Evolutionary conservation across 2,888 invertebrate genomes (phyloP).

Genomic region (Griposia aprilina): DNA sequence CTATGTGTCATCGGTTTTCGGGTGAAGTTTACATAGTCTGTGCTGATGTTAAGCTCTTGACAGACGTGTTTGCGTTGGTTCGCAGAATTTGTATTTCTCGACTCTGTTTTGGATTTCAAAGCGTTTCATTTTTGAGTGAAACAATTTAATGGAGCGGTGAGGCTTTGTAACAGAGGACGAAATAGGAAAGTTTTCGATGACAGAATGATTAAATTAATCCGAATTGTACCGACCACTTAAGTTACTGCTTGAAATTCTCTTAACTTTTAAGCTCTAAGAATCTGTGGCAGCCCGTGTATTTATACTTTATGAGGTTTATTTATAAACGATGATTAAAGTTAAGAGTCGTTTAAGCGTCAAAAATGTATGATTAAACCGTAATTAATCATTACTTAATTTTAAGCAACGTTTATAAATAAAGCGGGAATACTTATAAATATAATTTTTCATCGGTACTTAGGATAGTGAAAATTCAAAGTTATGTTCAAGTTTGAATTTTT

Average conservation of each 20-base stretch:
- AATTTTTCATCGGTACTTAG: not conserved
- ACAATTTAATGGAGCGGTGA: not conserved
- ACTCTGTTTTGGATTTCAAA: conserved; percentile 4
- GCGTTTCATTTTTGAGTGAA: conserved; percentile 9
- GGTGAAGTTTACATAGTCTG: conserved; percentile 19
- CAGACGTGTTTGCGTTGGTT: conserved; percentile 23
- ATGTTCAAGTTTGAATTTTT: not conserved
- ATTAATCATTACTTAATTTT: too few species aligned
- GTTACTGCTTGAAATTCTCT: not conserved
- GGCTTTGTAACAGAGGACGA: not conserved
- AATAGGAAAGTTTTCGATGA: not conserved
- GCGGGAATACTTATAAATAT: not conserved
- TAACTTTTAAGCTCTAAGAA: not conserved
- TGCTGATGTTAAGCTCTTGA: conserved; percentile 10
- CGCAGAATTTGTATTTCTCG: conserved; percentile 24
- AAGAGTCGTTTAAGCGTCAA: too few species aligned
- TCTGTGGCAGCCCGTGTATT: not conserved
- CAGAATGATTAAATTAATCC: conserved; percentile 16
- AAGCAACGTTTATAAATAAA: too few species aligned
- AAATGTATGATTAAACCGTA: too few species aligned
- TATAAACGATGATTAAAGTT: too few species aligned
- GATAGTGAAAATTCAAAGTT: not conserved
- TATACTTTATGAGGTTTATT: not conserved
- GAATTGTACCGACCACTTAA: conserved; percentile 1
- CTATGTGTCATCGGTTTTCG: conserved; percentile 12